Evolutionary conservation across 2,888 invertebrate genomes (phyloP).

Genomic region (Drosophila eohydei): DNA sequence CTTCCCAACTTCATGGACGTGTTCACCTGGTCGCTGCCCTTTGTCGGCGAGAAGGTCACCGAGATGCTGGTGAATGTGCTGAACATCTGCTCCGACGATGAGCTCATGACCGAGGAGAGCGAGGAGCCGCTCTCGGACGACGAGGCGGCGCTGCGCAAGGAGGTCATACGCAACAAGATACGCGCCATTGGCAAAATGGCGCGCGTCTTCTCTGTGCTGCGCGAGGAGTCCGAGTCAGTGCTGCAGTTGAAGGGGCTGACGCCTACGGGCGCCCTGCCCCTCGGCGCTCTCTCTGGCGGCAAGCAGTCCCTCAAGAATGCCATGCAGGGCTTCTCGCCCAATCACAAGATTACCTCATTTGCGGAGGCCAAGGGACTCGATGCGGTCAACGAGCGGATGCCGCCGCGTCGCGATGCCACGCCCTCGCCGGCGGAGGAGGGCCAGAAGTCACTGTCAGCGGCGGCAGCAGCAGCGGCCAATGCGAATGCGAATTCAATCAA

Average conservation of each 20-base stretch:
- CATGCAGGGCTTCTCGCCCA: constrained; percentile 97
- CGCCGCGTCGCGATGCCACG: constrained; percentile 95
- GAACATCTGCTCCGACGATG: constrained; percentile 99
- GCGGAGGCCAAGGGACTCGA: constrained; percentile 99
- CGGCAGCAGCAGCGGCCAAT: constrained; percentile 83
- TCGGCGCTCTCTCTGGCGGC: constrained; percentile 98
- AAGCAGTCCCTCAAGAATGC: constrained; percentile 98
- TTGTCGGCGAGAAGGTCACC: constrained; percentile 99
- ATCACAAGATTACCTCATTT: constrained; percentile 99
- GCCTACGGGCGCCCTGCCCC: constrained; percentile 97
- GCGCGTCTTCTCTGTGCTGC: constrained; percentile 98
- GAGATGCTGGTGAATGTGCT: constrained; percentile 99
- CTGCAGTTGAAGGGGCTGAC: constrained; percentile 99
- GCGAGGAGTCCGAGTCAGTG: constrained; percentile 99
- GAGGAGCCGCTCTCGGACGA: constrained; percentile 87
- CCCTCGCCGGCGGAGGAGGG: constrained; percentile 87
- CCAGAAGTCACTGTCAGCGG: constrained; percentile 81
- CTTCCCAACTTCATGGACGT: constrained; percentile 99
- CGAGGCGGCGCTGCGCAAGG: constrained; percentile 97
- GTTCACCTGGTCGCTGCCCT: constrained; percentile 99
- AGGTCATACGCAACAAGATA: constrained; percentile 99
- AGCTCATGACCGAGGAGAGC: constrained; percentile 98
- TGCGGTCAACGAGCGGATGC: constrained; percentile 99
- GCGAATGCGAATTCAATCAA: constrained; percentile 83
- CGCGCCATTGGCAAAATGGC: constrained; percentile 99